Percentiles rank a stretch among this genome's conserved stretches.
Conservation (phyloP, 2,888 invertebrate genomes). For the Drosophila neonasuta region DNA sequence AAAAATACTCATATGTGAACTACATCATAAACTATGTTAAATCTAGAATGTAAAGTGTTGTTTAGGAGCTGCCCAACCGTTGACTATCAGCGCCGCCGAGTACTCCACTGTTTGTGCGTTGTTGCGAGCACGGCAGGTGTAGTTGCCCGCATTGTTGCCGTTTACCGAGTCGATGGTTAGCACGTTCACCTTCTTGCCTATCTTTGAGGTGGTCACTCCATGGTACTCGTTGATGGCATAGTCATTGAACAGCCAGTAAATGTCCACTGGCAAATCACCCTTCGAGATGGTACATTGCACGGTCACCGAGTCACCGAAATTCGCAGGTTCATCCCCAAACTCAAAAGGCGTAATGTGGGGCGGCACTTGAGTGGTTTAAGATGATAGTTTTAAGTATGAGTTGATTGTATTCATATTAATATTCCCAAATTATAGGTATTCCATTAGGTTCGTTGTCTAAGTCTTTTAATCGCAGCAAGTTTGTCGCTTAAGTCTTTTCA, state of each 20-base stretch:
- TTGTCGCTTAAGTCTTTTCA: background rate
- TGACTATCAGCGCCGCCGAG: constrained; percentile 83
- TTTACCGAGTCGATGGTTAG: constrained; percentile 85
- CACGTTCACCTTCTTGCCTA: constrained; percentile 84
- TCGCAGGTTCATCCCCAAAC: constrained; percentile 85
- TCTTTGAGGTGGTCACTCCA: constrained; percentile 82
- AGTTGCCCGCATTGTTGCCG: constrained; percentile 84
- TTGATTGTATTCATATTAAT: background rate
- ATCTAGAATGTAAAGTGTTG: constrained; percentile 24
- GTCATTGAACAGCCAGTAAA: constrained; percentile 87
- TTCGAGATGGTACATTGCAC: constrained; percentile 86
- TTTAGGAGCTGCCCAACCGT: constrained; percentile 80
- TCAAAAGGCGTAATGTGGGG: constrained; percentile 83
- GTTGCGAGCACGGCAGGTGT: constrained; percentile 84
- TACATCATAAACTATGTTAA: constrained; percentile 7
- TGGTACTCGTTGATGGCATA: constrained; percentile 85
- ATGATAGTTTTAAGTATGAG: background rate
- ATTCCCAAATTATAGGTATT: background rate
- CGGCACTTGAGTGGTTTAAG: constrained; percentile 75
- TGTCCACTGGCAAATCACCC: constrained; percentile 87
- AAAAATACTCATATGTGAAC: background rate
- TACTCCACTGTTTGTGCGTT: constrained; percentile 83
- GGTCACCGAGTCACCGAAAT: constrained; percentile 86
- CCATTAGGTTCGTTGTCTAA: constrained; percentile 5
- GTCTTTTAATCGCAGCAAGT: background rate